phyloP scores from a whole-genome alignment of 2,113 vertebrate genomes.

The Protobothrops mucrosquamatus region DNA sequence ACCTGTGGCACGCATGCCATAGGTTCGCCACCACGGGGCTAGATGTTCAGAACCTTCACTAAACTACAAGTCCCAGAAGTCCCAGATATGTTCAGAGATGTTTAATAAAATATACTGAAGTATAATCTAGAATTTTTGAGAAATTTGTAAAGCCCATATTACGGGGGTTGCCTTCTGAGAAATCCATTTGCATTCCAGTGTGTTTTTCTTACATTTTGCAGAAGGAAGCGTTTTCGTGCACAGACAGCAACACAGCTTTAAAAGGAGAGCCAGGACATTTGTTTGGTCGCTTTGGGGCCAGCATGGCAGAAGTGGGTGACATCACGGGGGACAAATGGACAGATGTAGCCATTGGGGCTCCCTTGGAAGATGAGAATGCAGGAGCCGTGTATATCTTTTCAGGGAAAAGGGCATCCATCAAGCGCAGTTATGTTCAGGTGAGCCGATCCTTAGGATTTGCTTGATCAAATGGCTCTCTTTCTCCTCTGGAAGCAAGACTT shows the following conservation, averaged over 20 bases:
- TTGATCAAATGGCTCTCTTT: neutral
- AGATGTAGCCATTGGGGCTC: constrained; percentile 82
- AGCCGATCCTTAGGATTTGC: neutral
- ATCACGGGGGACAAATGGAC: constrained; percentile 75
- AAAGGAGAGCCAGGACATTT: constrained; percentile 47
- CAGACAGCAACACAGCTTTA: constrained; percentile 25
- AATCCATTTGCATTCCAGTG: neutral
- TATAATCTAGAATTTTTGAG: neutral
- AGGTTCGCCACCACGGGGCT: too few species aligned
- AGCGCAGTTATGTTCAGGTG: constrained; percentile 69
- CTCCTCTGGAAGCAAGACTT: neutral
- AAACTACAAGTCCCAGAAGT: neutral
- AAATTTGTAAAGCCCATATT: neutral
- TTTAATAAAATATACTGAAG: neutral
- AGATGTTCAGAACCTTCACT: neutral
- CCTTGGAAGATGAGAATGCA: constrained; percentile 71
- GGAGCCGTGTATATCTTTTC: constrained; percentile 82
- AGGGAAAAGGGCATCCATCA: constrained; percentile 54
- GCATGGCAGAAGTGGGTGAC: constrained; percentile 72
- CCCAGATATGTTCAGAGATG: too few species aligned
- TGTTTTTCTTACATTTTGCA: neutral
- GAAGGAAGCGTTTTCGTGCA: constrained; percentile 32
- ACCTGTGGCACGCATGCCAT: too few species aligned
- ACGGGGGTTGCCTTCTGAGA: neutral
- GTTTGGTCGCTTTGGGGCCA: constrained; percentile 75